Evolutionary conservation across 2,888 invertebrate genomes (phyloP).

Genomic region (Flabesymbios commensalis): DNA sequence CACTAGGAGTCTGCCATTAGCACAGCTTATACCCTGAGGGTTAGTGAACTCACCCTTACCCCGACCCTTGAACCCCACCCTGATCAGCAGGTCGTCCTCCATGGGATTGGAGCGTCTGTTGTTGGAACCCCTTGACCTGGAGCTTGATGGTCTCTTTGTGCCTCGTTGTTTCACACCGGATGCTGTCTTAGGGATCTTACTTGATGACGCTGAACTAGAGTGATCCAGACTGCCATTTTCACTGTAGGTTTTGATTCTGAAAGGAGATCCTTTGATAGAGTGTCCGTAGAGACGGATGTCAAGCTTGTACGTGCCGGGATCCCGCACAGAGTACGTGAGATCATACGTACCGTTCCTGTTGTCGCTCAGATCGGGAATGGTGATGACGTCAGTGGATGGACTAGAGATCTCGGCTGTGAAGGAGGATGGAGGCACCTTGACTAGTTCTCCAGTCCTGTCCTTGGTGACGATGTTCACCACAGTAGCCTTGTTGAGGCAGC

Average conservation of each 20-base stretch:
- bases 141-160: slow-evolving; percentile 59
- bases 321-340: slow-evolving; percentile 57
- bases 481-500: slow-evolving; percentile 53
- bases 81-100: slow-evolving; percentile 64
- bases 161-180: slow-evolving; percentile 58
- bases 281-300: slow-evolving; percentile 60
- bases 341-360: slow-evolving; percentile 47
- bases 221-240: slow-evolving; percentile 48
- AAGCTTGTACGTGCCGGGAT: slow-evolving; percentile 59
- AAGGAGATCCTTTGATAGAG: slow-evolving; percentile 63
- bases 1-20: slow-evolving; percentile 61
- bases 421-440: slow-evolving; percentile 53
- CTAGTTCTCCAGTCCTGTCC: slow-evolving; percentile 55
- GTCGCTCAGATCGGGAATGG: slow-evolving; percentile 26
- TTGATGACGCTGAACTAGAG: slow-evolving; percentile 12
- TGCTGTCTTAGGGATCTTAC: slow-evolving; percentile 55
- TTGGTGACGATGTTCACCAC: slow-evolving; percentile 60
- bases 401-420: slow-evolving; percentile 44
- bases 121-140: slow-evolving; percentile 60
- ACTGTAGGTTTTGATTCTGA: slow-evolving; percentile 55
- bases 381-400: slow-evolving; percentile 4
- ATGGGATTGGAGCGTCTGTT: slow-evolving; percentile 56
- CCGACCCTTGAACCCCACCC: slow-evolving; percentile 64
- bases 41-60: slow-evolving; percentile 65
- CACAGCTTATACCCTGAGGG: slow-evolving; percentile 64